Percentiles rank a stretch among this genome's conserved stretches.
phyloP scores from a whole-genome alignment of 2,113 vertebrate genomes.

The Chloroceryle aenea region DNA sequence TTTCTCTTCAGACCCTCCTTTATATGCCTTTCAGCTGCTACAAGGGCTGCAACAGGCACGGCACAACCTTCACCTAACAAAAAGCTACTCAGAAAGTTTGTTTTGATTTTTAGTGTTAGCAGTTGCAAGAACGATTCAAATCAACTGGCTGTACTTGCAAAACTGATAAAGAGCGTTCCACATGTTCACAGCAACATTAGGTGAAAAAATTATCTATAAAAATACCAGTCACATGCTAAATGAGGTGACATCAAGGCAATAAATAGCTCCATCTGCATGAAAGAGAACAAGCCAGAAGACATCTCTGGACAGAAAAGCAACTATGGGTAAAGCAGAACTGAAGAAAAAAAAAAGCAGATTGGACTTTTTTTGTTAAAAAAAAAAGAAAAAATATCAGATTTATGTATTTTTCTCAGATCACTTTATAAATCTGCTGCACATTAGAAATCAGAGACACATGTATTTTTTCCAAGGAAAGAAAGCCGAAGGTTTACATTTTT shows the following conservation, averaged over 20 bases:
- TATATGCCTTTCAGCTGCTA: background rate
- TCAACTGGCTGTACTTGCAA: slow-evolving; percentile 23
- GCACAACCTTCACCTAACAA: background rate
- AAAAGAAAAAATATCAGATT: background rate
- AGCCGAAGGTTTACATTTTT: slow-evolving; percentile 39
- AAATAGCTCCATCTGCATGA: slow-evolving; percentile 66
- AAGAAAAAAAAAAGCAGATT: background rate
- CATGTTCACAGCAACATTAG: slow-evolving; percentile 57
- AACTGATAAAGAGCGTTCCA: slow-evolving; percentile 41
- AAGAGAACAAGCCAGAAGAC: slow-evolving; percentile 45
- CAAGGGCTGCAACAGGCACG: background rate
- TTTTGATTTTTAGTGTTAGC: slow-evolving; percentile 18
- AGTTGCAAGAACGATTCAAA: slow-evolving; percentile 17
- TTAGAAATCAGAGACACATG: slow-evolving; percentile 34
- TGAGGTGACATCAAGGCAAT: slow-evolving; percentile 68
- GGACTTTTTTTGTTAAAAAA: background rate
- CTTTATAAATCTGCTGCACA: slow-evolving; percentile 59
- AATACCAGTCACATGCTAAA: slow-evolving; percentile 63
- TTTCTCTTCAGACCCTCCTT: background rate
- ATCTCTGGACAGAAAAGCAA: slow-evolving; percentile 24
- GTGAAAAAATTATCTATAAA: slow-evolving; percentile 64
- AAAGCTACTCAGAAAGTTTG: background rate
- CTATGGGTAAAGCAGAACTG: background rate
- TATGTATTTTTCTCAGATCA: slow-evolving; percentile 33
- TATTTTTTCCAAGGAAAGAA: background rate